phyloP scores from a whole-genome alignment of 2,888 invertebrate species.

The Rhagonycha lutea region DNA sequence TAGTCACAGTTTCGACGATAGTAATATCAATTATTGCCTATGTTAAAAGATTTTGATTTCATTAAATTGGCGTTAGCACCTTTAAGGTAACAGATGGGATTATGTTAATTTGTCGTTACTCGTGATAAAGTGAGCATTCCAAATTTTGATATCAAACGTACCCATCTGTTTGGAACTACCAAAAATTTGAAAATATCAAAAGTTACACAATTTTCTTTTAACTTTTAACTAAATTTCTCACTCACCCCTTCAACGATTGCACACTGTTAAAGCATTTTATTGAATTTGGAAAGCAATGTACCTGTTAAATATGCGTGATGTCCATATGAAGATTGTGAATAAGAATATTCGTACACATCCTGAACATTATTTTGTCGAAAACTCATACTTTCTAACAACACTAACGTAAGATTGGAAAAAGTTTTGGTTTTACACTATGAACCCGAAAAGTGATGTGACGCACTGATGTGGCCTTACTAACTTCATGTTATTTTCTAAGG shows the following conservation, averaged over 20 bases:
- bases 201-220: no score
- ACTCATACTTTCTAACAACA: slow-evolving; percentile 7
- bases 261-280: no score
- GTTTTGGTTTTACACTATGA: not conserved
- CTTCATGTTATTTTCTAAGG: slow-evolving; percentile 16
- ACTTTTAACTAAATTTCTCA: not conserved
- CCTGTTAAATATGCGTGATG: slow-evolving; percentile 19
- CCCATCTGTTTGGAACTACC: no score
- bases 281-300: not conserved
- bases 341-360: slow-evolving; percentile 22
- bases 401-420: not conserved
- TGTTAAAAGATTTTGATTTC: no score
- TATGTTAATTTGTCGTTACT: no score
- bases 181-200: no score
- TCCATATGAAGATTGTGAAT: slow-evolving; percentile 17
- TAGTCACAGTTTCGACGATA: no score
- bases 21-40: no score
- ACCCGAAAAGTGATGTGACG: not conserved
- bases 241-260: not conserved
- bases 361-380: slow-evolving; percentile 20
- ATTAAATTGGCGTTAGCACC: no score
- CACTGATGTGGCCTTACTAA: not conserved
- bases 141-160: no score
- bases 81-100: no score
- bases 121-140: no score